phyloP scores from a whole-genome alignment of 35 echinoderm and acorn worm genomes.

The Chiridota heheva region DNA sequence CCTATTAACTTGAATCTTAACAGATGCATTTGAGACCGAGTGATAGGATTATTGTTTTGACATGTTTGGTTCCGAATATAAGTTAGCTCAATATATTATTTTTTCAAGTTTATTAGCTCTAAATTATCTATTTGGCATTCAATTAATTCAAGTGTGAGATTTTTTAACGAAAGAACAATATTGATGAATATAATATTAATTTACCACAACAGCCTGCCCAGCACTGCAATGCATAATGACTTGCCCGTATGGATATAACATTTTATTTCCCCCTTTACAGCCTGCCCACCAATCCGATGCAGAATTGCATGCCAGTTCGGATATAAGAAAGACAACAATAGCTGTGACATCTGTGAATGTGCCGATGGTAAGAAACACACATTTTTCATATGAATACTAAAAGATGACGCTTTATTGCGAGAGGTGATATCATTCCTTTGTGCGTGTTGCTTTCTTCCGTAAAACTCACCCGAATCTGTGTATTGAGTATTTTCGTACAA shows the following conservation, averaged over 20 bases:
- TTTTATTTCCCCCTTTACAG: not conserved
- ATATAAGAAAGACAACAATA: conserved; percentile 31
- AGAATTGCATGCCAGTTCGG: conserved; percentile 42
- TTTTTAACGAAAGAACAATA: not conserved
- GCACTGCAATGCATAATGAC: not conserved
- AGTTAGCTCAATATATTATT: not conserved
- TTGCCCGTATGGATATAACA: not conserved
- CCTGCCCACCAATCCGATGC: conserved; percentile 10
- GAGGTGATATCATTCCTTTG: conserved; percentile 12
- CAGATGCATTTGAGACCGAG: not conserved
- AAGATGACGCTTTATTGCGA: not conserved
- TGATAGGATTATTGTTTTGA: not conserved
- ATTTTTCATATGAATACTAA: not conserved
- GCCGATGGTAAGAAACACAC: not conserved
- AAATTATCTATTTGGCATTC: no score
- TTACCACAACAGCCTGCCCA: not conserved
- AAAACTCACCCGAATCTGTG: not conserved
- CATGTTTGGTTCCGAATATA: not conserved
- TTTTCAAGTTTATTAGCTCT: no score
- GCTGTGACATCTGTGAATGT: conserved; percentile 53
- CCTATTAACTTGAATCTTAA: not conserved
- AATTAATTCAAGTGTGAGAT: no score
- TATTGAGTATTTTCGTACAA: no score
- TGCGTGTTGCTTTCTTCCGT: conserved; percentile 19
- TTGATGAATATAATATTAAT: not conserved